These are phyloP conservation scores for Gymnothorax javanicus DNA, from an alignment of 2,797 vertebrate genomes.

Conservation along the genomic window DNA sequence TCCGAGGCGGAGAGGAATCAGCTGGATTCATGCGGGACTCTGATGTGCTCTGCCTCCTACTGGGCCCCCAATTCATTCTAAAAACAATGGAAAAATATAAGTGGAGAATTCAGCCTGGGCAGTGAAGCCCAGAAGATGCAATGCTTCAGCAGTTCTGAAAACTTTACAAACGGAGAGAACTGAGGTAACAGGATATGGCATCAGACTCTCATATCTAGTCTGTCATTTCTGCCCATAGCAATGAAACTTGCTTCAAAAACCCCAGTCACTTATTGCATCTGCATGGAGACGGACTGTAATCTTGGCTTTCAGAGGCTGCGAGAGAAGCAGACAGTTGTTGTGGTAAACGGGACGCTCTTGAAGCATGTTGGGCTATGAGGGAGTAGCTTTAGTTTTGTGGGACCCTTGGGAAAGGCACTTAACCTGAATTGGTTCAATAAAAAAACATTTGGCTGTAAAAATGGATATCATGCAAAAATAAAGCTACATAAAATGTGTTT, in stretches of 20 bases:
- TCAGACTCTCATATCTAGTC: background rate
- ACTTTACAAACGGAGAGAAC: background rate
- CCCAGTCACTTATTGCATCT: background rate
- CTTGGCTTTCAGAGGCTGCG: background rate
- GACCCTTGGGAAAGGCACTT: background rate
- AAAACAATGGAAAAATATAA: no score
- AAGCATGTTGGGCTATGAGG: background rate
- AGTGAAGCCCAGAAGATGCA: background rate
- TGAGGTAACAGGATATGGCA: background rate
- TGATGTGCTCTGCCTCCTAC: no score
- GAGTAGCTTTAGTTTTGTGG: background rate
- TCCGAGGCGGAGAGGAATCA: no score
- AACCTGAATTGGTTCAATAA: background rate
- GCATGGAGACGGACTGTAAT: background rate
- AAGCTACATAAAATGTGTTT: background rate
- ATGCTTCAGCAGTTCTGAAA: background rate
- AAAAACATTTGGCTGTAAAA: background rate
- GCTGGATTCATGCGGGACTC: no score
- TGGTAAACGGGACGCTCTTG: background rate
- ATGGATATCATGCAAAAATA: constrained; percentile 3
- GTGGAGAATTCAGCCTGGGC: background rate
- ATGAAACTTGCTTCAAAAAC: background rate
- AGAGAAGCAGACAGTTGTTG: background rate
- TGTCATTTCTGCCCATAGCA: background rate
- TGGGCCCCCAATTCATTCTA: no score